Evolutionary conservation across 1,140 invertebrate species (phyloP).

Genomic region (Dolichoris vasculosae): DNA sequence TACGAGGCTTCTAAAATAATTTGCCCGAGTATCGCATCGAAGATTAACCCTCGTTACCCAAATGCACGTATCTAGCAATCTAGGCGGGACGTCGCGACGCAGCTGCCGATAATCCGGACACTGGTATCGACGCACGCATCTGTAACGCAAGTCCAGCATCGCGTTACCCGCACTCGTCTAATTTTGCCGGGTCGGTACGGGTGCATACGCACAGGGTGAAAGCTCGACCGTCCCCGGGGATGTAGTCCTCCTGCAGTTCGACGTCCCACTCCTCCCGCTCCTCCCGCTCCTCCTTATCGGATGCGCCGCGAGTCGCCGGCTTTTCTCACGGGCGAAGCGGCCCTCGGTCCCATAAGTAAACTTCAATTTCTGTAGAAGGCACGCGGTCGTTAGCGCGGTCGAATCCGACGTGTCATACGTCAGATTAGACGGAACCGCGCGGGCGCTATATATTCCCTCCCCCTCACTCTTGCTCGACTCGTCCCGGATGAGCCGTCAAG

Average conservation of each 20-base stretch:
- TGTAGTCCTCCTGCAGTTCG: too few species aligned
- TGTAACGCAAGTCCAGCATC: background rate
- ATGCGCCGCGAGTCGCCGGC: background rate
- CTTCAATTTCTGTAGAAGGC: background rate
- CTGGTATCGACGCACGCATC: background rate
- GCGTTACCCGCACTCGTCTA: background rate
- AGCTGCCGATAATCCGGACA: too few species aligned
- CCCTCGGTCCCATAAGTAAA: conserved; percentile 19
- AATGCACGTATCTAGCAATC: background rate
- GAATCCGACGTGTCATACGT: conserved; percentile 36
- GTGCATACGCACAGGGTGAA: background rate
- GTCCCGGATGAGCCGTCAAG: conserved; percentile 19
- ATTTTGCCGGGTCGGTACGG: background rate
- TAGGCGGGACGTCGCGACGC: background rate
- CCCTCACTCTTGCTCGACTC: background rate
- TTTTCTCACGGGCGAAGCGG: background rate
- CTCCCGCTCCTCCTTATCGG: background rate
- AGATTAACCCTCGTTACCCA: background rate
- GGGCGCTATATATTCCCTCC: background rate
- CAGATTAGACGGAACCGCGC: conserved; percentile 7
- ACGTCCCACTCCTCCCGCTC: too few species aligned
- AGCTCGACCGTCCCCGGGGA: background rate
- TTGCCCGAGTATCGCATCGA: background rate
- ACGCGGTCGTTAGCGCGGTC: background rate
- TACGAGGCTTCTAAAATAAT: background rate